Percentiles rank a stretch among this genome's conserved stretches.
Conservation (phyloP, 2,888 invertebrate genomes). For the Acanthosepion lycidas region DNA sequence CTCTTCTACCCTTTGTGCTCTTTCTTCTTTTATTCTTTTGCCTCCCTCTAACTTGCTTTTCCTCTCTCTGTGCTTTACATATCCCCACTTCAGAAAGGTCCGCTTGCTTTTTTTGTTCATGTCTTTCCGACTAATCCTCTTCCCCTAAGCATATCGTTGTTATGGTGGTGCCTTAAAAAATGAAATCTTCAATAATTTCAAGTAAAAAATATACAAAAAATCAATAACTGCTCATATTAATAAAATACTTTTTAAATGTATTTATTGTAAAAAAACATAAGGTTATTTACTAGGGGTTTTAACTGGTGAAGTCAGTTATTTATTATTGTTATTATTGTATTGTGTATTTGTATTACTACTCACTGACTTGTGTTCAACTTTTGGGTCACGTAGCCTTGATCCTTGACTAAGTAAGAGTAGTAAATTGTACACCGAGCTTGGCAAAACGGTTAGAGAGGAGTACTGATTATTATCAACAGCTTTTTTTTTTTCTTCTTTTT, state of each 20-base stretch:
- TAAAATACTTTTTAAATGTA: background rate
- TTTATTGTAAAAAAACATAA: background rate
- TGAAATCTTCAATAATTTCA: background rate
- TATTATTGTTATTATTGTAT: background rate
- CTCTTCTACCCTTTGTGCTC: background rate
- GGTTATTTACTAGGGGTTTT: background rate
- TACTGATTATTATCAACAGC: background rate
- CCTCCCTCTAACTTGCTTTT: too few species aligned
- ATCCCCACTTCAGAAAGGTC: background rate
- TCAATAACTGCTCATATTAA: background rate
- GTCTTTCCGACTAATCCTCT: background rate
- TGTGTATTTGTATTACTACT: background rate
- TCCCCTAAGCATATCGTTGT: background rate
- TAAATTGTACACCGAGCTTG: background rate
- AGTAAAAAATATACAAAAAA: background rate
- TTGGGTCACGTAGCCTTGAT: conserved; percentile 4
- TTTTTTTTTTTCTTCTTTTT: background rate
- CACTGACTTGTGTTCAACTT: conserved; percentile 17
- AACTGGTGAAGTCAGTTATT: background rate
- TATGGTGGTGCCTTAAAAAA: background rate
- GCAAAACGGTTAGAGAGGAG: background rate
- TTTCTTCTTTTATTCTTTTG: background rate
- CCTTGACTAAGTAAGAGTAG: conserved; percentile 18
- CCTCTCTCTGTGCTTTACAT: background rate
- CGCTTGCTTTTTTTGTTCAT: background rate